Base-by-base conservation (phyloP, 23 tunicate genomes). In the Ascidia mentula region DNA sequence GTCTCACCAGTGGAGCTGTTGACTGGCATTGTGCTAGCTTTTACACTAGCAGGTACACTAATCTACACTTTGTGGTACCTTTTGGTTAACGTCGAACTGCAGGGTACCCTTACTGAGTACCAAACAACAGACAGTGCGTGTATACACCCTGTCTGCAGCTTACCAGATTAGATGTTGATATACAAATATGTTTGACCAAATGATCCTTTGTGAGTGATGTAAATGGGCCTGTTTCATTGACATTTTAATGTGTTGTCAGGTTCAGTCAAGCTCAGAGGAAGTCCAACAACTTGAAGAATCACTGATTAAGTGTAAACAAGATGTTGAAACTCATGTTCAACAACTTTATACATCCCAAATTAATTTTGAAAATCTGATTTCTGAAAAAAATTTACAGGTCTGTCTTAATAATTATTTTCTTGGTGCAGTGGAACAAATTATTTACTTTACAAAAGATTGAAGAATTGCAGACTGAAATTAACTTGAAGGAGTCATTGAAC, bases 311-410 rank as follows among this genome's bases (percentile, higher is more conserved):
- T 90, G 89, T 61, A 90, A 85, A 71, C 36, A 20, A 31, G 95
- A 90, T 65, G 31, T 90, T 24, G 20, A 75, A 18, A 22, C 20
- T 33, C 69, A 84, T 42, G 82, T 90, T 38, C 83, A 76, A 18
- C 88, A 74, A 80, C 85, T 84, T 5, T 73, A 85, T 37, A 82
- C 45, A 75, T 35, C 95, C 4, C 82, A 81, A 32, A 71, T 46
- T 45, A 76, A 80, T 39, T 90, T 84, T 45, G 59, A 89, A 65
- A 81, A 89, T 59, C 84, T 78, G 36, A 59, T 89, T 61, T 36
- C 84, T 20, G 33, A 83, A 18, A 89, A 89, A 40, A 30, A 40
- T 73, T 80, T 69, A 40, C 88, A 89, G 88, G 94, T 83, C 22
- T 18, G 77, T 9, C n/a, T n/a, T n/a, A 53, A 53, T 53, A 9